Evolutionary conservation across 2,113 vertebrate genomes (phyloP).

Genomic region (Arvicanthis niloticus): DNA sequence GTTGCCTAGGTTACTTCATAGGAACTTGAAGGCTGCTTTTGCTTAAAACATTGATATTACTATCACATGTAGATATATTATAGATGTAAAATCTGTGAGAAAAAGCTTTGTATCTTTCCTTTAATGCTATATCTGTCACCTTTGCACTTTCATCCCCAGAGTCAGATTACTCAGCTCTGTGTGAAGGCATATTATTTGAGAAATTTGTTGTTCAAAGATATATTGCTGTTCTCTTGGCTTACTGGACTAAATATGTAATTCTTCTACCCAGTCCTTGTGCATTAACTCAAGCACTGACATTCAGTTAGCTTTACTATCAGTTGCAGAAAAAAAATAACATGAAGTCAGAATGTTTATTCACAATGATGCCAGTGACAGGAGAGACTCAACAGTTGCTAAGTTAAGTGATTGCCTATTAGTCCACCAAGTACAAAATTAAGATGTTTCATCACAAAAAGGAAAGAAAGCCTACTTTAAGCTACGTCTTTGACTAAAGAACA

Average conservation of each 20-base stretch:
- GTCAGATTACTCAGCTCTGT: neutral
- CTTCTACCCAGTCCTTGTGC: neutral
- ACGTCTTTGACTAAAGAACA: neutral
- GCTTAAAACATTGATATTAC: neutral
- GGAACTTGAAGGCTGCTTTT: neutral
- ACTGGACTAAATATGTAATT: no score
- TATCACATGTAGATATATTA: neutral
- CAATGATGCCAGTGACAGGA: neutral
- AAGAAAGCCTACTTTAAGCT: neutral
- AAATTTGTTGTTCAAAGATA: neutral
- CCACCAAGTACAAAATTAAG: neutral
- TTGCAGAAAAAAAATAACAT: neutral
- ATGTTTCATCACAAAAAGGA: neutral
- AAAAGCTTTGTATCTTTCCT: neutral
- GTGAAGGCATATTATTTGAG: neutral
- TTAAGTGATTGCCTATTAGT: neutral
- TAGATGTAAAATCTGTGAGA: neutral
- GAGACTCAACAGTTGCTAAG: no score
- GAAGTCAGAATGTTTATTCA: neutral
- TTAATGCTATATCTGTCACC: neutral
- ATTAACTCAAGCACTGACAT: neutral
- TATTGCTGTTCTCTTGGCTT: neutral
- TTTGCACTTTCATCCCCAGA: neutral
- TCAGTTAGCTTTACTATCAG: no score
- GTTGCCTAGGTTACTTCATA: neutral